Conservation (phyloP, 2,888 invertebrate species). For the Pseudeuparius sepicola region DNA sequence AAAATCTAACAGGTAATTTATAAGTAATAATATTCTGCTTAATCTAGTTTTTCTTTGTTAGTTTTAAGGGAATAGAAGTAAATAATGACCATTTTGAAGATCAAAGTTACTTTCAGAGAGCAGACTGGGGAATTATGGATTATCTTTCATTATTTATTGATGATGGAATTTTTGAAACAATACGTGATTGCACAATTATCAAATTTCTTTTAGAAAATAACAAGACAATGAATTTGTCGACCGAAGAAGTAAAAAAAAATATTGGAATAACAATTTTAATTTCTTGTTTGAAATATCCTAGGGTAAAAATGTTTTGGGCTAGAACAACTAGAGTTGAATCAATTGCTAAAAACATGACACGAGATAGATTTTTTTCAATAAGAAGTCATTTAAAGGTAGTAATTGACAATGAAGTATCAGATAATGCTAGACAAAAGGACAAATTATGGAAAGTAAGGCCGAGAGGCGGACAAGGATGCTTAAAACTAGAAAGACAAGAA, state of each 20-base stretch:
- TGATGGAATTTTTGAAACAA: constrained; percentile 9
- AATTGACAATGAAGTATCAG: constrained; percentile 16
- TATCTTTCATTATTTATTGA: constrained; percentile 9
- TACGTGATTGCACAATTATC: constrained; percentile 14
- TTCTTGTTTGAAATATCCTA: constrained; percentile 18
- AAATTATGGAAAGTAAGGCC: constrained; percentile 14
- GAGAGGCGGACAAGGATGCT: constrained; percentile 13
- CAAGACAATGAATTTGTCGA: constrained; percentile 10
- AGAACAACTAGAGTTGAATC: constrained; percentile 14
- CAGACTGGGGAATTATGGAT: constrained; percentile 7
- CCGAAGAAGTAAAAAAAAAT: constrained; percentile 15
- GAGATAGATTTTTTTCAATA: constrained; percentile 16
- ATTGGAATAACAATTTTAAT: constrained; percentile 18
- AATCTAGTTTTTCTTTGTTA: constrained; percentile 2
- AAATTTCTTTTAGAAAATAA: constrained; percentile 9
- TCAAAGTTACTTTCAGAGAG: constrained; percentile 2
- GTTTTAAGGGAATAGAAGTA: not conserved
- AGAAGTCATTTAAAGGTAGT: constrained; percentile 19
- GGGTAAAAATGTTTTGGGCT: constrained; percentile 20
- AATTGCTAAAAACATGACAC: constrained; percentile 13
- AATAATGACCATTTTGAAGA: not conserved
- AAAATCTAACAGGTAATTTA: not conserved
- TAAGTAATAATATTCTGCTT: not conserved
- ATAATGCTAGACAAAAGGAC: constrained; percentile 11
- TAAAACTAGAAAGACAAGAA: constrained; percentile 10